A percentile compares a stretch with the other conserved stretches of the same genome.
phyloP scores from a whole-genome alignment of 2,888 invertebrate species.

The Mimas tiliae region DNA sequence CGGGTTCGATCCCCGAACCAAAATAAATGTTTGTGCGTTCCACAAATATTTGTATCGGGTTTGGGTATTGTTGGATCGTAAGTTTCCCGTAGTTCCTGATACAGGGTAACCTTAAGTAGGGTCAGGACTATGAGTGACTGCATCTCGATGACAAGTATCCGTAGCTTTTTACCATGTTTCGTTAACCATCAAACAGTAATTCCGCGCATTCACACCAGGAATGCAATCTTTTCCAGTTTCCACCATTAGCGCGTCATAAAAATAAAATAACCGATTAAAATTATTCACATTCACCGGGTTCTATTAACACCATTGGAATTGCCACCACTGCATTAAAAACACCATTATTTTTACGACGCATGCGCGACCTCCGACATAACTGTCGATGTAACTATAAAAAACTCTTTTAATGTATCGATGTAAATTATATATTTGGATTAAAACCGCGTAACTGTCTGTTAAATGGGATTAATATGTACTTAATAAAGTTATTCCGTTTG shows the following conservation, averaged over 20 bases:
- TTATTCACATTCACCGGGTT: not conserved
- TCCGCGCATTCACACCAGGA: not conserved
- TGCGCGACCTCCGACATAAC: constrained; percentile 16
- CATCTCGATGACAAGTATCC: no score
- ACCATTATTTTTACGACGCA: constrained; percentile 1
- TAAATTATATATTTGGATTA: not conserved
- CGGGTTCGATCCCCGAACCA: no score
- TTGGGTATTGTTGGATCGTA: no score
- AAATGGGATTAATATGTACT: not conserved
- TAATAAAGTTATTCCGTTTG: not conserved
- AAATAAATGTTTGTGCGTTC: no score
- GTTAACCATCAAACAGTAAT: not conserved
- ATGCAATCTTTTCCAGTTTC: not conserved
- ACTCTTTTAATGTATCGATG: not conserved
- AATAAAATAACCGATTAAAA: not conserved
- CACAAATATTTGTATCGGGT: no score
- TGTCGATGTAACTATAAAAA: not conserved
- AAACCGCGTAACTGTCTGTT: not conserved
- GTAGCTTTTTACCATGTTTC: no score
- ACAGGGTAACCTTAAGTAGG: no score
- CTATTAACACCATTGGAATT: no score
- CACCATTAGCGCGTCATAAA: not conserved
- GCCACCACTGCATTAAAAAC: not conserved
- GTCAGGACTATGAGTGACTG: no score
- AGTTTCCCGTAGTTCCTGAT: no score